Conservation (phyloP, 2,888 invertebrate species). For the Phania funesta region DNA sequence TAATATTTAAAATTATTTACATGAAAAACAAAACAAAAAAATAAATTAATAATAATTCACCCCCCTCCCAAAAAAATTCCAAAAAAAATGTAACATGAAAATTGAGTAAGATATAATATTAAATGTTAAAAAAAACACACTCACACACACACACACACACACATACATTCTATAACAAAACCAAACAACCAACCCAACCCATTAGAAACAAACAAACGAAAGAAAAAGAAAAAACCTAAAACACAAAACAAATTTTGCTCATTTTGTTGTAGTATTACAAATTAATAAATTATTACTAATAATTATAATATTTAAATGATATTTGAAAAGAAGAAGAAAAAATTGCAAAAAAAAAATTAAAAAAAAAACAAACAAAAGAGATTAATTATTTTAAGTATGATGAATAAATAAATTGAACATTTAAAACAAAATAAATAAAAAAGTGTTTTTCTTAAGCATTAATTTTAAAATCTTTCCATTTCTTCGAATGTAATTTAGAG, state of each 20-base stretch:
- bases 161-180: not conserved
- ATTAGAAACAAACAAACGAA: too few species aligned
- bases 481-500: too few species aligned
- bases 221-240: conserved; percentile 2
- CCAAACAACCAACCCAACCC: not conserved
- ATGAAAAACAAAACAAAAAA: not conserved
- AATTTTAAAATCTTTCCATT: too few species aligned
- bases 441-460: not conserved
- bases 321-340: conserved; percentile 37
- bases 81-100: conserved; percentile 20
- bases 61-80: not conserved
- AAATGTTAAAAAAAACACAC: conserved; percentile 52
- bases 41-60: conserved; percentile 1
- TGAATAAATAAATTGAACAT: conserved; percentile 58
- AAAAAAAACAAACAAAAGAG: conserved; percentile 30
- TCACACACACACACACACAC: conserved; percentile 11
- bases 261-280: conserved; percentile 62
- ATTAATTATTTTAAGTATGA: conserved; percentile 65
- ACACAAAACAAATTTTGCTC: conserved; percentile 60
- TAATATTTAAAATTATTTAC: conserved; percentile 37
- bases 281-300: conserved; percentile 13
- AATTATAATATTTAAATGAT: conserved; percentile 12
- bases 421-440: conserved; percentile 44
- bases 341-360: conserved; percentile 32
- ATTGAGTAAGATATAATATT: conserved; percentile 48